phyloP scores from a whole-genome alignment of 2,888 invertebrate species.

The Hirtodrosophila trivittata region DNA sequence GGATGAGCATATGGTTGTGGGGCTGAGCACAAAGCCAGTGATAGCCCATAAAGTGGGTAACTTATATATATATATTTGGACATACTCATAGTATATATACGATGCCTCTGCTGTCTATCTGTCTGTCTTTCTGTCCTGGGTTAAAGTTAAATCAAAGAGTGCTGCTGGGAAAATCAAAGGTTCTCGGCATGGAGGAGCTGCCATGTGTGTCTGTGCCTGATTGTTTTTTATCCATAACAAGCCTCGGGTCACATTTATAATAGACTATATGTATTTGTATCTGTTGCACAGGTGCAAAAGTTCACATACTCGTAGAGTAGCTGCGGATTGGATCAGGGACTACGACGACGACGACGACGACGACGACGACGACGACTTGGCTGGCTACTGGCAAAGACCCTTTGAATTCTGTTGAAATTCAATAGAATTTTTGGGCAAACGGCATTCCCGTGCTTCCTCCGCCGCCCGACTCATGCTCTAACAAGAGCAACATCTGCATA shows the following conservation, averaged over 20 bases:
- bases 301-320: constrained; percentile 54
- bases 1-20: not conserved
- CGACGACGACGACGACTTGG: constrained; percentile 9
- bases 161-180: constrained; percentile 58
- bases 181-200: constrained; percentile 19
- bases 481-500: constrained; percentile 63
- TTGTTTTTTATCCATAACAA: constrained; percentile 73
- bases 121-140: constrained; percentile 1
- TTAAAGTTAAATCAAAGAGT: constrained; percentile 44
- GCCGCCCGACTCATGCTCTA: constrained; percentile 1
- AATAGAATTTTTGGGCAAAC: constrained; percentile 56
- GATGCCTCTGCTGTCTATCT: not conserved
- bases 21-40: not conserved
- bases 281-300: constrained; percentile 62
- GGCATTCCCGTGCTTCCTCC: constrained; percentile 65
- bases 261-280: constrained; percentile 55
- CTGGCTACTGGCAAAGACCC: constrained; percentile 14
- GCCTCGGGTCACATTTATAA: constrained; percentile 65
- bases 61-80: too few species aligned
- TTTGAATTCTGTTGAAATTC: constrained; percentile 67
- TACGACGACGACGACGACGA: constrained; percentile 9
- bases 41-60: too few species aligned
- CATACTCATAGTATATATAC: too few species aligned
- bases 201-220: constrained; percentile 44
- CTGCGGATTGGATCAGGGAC: not conserved